Base-by-base conservation (phyloP, 2,888 invertebrate genomes). In the Geotrupes spiniger region DNA sequence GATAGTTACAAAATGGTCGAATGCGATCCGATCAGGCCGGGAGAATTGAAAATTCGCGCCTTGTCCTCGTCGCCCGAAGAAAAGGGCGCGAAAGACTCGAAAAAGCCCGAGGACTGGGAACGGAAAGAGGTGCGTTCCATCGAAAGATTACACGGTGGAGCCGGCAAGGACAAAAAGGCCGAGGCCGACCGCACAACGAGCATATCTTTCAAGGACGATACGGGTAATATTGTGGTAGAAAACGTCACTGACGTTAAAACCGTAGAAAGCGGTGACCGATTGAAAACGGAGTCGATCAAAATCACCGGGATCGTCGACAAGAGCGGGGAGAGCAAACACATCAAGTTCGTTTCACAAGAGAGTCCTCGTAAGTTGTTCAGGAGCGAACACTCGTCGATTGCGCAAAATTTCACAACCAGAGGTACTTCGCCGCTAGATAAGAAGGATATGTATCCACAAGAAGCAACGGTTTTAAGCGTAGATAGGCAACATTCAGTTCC, bases 71-170 rank as follows among this genome's bases (percentile, higher is more conserved):
- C 74, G n/a, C 73, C 74, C 1, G 73, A 73, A 57, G 74, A 74
- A 54, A 74, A 74, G 59, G 74, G 74, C 46, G 66, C 68, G 51
- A 71, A 71, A 57, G 74, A 74, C 59, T 73, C 73, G 21, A 72
- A 72, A 53, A 66, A 61, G 58, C 70, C 72, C 11, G 74, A 74
- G 65, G 73, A 73, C 60, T 72, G 72, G 71, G 71, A 72, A 57
- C 56, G 71, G 42, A 73, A 72, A 55, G 71, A 71, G 57, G 62
- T 65, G 51, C 65, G 65, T 57, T 66, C 63, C 58, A 72, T 73
- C 28, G 70, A 72, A 62, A 63, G 73, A 60, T 54, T 74, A 49
- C 72, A 73, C 49, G 73, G 73, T n/a, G 73, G 73, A 15, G 72
- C 67, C 36, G 71, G 69, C 17, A 70, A 70, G 58, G 67, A 67